Evolutionary conservation across 2,113 vertebrate species (phyloP), one percentile per base, ranked within the genome.

Genomic region (Podarcis muralis): DNA sequence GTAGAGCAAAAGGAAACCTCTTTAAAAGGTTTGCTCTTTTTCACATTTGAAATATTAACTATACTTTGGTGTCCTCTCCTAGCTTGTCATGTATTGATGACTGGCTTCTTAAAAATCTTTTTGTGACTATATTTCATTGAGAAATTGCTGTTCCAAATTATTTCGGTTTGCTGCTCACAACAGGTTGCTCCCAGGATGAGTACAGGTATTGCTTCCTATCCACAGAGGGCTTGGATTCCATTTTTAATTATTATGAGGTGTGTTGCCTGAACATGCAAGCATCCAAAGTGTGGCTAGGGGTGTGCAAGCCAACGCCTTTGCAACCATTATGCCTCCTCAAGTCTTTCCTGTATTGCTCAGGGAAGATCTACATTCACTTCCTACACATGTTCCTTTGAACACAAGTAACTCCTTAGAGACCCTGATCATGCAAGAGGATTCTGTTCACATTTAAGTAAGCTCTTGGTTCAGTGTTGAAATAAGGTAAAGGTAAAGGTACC

Each of bases 91-190:
- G 69, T 85, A 85, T 4, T 18, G 83, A 90, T 86, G 30, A 84
- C 40, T 32, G 72, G 16, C 30, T 86, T 88, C 30, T 81, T 16
- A 65, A 71, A 25, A 53, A 27, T 48, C 9, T 48, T 89, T 76
- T 80, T 87, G 91, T 93, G 92, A 85, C 8, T 12, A 18, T 81
- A 83, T 78, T 79, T 37, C 88, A 92, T 79, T 23, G 75, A 92
- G 57, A 18, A 84, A 65, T 76, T 88, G 32, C 43, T 76, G 0
- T 93, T 91, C 77, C 85, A 85, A 48, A 93, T 32, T 90, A 59
- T 66, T 69, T 5, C 35, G 57, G 4, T n/a, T 22, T 13, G 32
- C 22, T 32, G 32, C 8, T n/a, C 27, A 37, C 76, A 11, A 11
- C 20, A 32, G 53, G n/a, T 32, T 81, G n/a, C 15, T 80, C 48